phyloP scores from a whole-genome alignment of 2,113 vertebrate genomes.

The Melanocharis versteri region DNA sequence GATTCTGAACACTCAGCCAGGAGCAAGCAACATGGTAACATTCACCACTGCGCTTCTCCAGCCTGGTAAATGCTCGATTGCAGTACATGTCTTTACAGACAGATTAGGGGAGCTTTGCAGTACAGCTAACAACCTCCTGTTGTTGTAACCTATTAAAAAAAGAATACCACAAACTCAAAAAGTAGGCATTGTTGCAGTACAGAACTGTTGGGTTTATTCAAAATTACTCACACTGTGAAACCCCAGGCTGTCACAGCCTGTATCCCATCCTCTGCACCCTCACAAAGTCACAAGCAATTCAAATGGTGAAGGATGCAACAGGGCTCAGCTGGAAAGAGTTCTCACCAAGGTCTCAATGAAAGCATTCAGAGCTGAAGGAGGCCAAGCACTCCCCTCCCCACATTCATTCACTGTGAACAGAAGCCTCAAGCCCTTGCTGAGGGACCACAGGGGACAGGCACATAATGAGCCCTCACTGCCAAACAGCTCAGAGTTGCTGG shows the following conservation, averaged over 20 bases:
- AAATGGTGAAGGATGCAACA: background rate
- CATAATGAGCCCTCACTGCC: conserved; percentile 15
- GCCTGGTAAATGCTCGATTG: background rate
- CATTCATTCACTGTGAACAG: background rate
- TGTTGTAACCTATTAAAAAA: background rate
- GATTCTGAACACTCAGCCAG: background rate
- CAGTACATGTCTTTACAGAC: background rate
- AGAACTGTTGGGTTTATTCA: background rate
- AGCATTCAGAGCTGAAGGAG: background rate
- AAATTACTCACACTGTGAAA: background rate
- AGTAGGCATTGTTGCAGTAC: background rate
- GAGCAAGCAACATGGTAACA: background rate
- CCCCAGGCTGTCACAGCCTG: background rate
- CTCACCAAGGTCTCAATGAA: conserved; percentile 13
- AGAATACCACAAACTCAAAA: background rate
- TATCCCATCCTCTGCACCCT: background rate
- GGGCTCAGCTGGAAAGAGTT: background rate
- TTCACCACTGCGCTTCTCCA: background rate
- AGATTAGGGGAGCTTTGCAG: background rate
- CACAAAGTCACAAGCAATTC: background rate
- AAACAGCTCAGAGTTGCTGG: conserved; percentile 2
- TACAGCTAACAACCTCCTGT: background rate
- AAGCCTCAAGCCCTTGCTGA: background rate
- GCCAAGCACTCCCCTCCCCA: background rate
- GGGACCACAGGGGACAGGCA: background rate